Percentiles rank a stretch among this genome's conserved stretches.
phyloP scores from a whole-genome alignment of 2,888 invertebrate genomes.

The Heliconius charithonia region DNA sequence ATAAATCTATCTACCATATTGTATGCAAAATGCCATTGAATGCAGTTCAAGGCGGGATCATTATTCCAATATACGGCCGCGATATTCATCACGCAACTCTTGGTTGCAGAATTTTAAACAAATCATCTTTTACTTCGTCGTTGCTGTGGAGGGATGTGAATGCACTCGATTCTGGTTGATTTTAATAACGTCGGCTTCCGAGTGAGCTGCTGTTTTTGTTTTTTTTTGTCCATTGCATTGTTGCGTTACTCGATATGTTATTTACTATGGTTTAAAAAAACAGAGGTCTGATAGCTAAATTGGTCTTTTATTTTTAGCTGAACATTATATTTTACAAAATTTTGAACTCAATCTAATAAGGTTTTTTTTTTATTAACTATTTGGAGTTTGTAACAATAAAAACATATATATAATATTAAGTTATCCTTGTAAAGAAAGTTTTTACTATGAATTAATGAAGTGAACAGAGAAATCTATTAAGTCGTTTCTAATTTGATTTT shows the following conservation, averaged over 20 bases:
- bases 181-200: conserved; percentile 61
- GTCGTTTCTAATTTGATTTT: background rate
- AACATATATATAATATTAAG: background rate
- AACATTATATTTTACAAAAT: no score
- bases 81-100: conserved; percentile 79
- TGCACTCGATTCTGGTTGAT: conserved; percentile 61
- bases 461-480: background rate
- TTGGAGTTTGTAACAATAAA: background rate
- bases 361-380: no score
- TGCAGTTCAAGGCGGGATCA: conserved; percentile 81
- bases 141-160: conserved; percentile 52
- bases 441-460: background rate
- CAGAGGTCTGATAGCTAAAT: background rate
- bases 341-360: no score
- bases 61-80: conserved; percentile 80
- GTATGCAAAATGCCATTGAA: conserved; percentile 84
- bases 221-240: conserved; percentile 27
- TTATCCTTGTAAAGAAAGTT: background rate
- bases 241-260: conserved; percentile 9
- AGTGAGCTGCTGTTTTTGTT: conserved; percentile 42
- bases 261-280: background rate
- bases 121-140: conserved; percentile 78
- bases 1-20: conserved; percentile 83
- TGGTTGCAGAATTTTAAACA: conserved; percentile 80
- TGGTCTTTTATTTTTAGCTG: background rate